phyloP scores from a whole-genome alignment of 2,888 invertebrate genomes.

The Apotomis turbidana region DNA sequence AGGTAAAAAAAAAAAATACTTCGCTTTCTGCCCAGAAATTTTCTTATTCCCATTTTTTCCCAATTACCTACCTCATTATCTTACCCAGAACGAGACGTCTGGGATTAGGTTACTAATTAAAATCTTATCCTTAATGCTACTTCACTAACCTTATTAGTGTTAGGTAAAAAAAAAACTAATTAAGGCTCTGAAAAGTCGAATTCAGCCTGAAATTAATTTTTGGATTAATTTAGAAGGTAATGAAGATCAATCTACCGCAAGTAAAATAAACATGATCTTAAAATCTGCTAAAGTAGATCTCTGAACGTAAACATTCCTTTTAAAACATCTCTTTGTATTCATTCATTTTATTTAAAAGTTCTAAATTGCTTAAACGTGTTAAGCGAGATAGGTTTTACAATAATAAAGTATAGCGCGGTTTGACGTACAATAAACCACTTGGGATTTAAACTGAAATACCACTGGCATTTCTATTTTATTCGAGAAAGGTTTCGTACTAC shows the following conservation, averaged over 20 bases:
- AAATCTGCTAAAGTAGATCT: neutral
- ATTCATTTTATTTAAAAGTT: conserved; percentile 5
- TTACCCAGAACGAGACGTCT: too few relatives aligned
- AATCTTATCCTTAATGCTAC: neutral
- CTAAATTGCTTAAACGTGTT: conserved; percentile 23
- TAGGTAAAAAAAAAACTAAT: neutral
- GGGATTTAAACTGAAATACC: neutral
- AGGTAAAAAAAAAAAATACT: too few relatives aligned
- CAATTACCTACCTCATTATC: too few relatives aligned
- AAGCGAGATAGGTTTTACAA: conserved; percentile 4
- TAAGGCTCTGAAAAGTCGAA: neutral
- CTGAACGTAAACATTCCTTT: neutral
- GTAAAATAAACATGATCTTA: neutral
- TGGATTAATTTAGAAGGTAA: neutral
- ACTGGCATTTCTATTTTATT: neutral
- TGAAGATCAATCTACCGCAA: neutral
- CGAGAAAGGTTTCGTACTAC: neutral
- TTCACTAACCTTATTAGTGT: neutral
- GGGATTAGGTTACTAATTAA: neutral
- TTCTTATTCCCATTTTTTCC: too few relatives aligned
- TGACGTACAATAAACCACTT: neutral
- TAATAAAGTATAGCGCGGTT: conserved; percentile 2
- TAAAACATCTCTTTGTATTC: too few relatives aligned
- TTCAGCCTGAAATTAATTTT: neutral
- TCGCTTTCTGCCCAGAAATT: too few relatives aligned